phyloP scores from a whole-genome alignment of 2,888 invertebrate genomes.

The Arctia plantaginis region DNA sequence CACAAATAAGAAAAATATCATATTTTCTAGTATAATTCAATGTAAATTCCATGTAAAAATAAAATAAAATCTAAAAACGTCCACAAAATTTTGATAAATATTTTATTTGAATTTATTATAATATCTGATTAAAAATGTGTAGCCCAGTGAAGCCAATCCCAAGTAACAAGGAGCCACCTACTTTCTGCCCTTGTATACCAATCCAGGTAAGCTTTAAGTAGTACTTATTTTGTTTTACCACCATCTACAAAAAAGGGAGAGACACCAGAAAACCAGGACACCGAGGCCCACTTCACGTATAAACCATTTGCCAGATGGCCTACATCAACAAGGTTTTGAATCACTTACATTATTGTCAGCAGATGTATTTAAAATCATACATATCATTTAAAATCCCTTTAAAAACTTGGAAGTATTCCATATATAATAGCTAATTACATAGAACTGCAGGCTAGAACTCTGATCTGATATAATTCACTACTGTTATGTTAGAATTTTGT shows the following conservation, averaged over 20 bases:
- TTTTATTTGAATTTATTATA: not conserved
- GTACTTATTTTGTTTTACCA: not conserved
- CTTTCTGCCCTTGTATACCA: slow-evolving; percentile 67
- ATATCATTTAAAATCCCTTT: too few species aligned
- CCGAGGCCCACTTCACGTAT: not conserved
- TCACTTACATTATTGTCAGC: not conserved
- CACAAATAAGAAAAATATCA: slow-evolving; percentile 5
- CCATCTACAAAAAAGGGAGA: not conserved
- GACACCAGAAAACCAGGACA: not conserved
- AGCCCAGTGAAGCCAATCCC: slow-evolving; percentile 66
- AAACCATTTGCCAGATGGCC: not conserved
- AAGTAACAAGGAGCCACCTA: slow-evolving; percentile 71
- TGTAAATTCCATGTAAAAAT: slow-evolving; percentile 18
- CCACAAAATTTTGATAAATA: slow-evolving; percentile 3
- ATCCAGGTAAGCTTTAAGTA: slow-evolving; percentile 62
- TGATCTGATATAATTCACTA: too few species aligned
- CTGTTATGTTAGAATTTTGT: not conserved
- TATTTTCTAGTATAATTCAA: not conserved
- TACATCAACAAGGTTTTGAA: not conserved
- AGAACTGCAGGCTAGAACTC: too few species aligned
- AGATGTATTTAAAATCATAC: not conserved
- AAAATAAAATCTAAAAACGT: slow-evolving; percentile 15
- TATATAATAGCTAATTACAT: not conserved
- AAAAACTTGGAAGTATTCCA: too few species aligned
- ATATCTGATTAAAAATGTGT: slow-evolving; percentile 61